Base-by-base conservation (phyloP, 2,113 vertebrate genomes). In the Tringa solitaria region DNA sequence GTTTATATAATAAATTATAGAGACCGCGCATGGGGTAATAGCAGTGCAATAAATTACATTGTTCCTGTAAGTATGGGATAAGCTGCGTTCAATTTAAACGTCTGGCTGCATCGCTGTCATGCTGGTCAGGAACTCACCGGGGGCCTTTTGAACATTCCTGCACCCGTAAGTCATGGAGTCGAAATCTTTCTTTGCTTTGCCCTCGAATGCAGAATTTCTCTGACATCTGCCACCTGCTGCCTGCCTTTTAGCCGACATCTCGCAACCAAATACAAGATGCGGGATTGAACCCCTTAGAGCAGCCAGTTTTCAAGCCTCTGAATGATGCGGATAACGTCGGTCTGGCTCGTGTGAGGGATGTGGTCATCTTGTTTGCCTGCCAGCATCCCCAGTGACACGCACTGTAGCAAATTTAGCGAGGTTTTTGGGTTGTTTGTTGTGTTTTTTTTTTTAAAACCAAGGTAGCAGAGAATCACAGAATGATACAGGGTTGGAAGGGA, bases 1-100 rank as follows among this genome's bases (percentile, higher is more conserved):
- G 45, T 94, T 95, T 94, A 46, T 82, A 23, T 72, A 87, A 95
- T 96, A 95, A 96, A 96, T 96, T 76, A 82, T 57, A 68, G n/a
- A 35, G 61, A 33, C 74, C 0, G 2, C 50, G 57, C 26, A 84
- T 50, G 35, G 89, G 56, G 69, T 68, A 93, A 85, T 73, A 82
- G 45, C 81, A 87, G 2, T 61, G 80, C 81, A 89, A 73, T 96
- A 95, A 96, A 94, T 94, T 69, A 93, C 9, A 3, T 70, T 87
- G 72, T 87, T 95, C 76, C 91, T 95, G 22, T 93, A 95, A 91
- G 89, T 63, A 84, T 48, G 2, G 48, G 74, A 43, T 95, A 96
- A 95, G 91, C 94, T 95, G 94, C 35, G 10, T 95, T 91, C 93
- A 95, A 91, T 96, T 95, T 95, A 92, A 95, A 91, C 0, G 81